Evolutionary conservation across 2,797 vertebrate genomes (phyloP), one percentile per base, ranked within the genome.

Genomic region (Melanotaenia pygmaea): DNA sequence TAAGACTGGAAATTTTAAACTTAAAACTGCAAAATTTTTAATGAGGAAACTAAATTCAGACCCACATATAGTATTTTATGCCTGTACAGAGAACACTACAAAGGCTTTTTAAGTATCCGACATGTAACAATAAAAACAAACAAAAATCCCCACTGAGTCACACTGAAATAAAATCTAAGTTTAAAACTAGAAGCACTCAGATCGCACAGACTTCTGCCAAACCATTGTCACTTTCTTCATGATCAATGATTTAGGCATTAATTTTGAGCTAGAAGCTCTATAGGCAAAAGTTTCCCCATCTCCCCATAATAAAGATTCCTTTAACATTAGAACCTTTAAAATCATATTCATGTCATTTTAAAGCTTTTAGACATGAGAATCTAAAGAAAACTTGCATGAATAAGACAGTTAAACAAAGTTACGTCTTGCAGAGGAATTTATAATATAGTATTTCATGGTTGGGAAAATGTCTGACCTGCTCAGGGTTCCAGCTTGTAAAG

Each of bases 401-500:
- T 45, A 7, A 30, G 40, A 50, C 6, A 22, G 9, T 50, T 22
- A 50, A 14, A 13, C 37, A 38, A 3, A 12, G 11, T 12, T 38
- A 12, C 11, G 37, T 58, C 12, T 28, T 7, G n/a, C 12, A 34
- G 32, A 54, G 12, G 1, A 1, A 28, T n/a, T 53, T 24, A 53
- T 24, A 14, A 22, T 30, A 10, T 30, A 0, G 22, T 5, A 4
- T 30, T 40, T 91, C 89, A 92, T 95, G 88, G 0, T 88, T 40
- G 0, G 86, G 85, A 11, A 71, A 70, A 91, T 86, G 0, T 73
- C 92, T 91, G 71, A 95, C 95, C 92, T 95, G 93, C 32, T 94
- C 94, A 4, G 94, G 94, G 64, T 96, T 95, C 96, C 97, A 96
- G 47, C 95, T 91, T 1, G 94, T 96, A 74, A 98, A 97, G 75